Percentiles rank a stretch among this genome's conserved stretches.
Evolutionary conservation across 1,140 invertebrate species (phyloP).

Genomic region (Stegodyphus dumicola): DNA sequence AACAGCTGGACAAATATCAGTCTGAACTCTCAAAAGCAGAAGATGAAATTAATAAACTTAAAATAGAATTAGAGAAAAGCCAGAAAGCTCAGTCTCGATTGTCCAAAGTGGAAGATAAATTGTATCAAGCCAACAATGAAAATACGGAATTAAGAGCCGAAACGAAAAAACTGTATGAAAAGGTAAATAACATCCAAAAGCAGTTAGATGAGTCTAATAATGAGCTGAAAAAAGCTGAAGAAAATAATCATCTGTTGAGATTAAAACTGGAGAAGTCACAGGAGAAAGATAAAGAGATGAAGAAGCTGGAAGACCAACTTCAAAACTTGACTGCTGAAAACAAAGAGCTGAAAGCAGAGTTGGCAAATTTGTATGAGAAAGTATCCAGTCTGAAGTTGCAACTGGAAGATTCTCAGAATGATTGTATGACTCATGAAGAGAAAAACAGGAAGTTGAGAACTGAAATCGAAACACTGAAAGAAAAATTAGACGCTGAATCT

Average conservation of each 20-base stretch:
- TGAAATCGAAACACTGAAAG: conserved; percentile 31
- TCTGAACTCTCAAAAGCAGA: conserved; percentile 47
- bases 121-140: conserved; percentile 50
- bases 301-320: conserved; percentile 54
- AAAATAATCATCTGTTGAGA: conserved; percentile 46
- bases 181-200: conserved; percentile 76
- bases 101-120: conserved; percentile 34
- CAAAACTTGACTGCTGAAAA: conserved; percentile 40
- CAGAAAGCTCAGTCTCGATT: conserved; percentile 26
- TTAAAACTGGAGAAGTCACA: conserved; percentile 49
- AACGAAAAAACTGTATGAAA: conserved; percentile 67
- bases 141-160: conserved; percentile 59
- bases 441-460: conserved; percentile 37
- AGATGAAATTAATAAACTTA: conserved; percentile 50
- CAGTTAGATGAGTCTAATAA: conserved; percentile 76
- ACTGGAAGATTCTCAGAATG: conserved; percentile 62
- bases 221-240: conserved; percentile 53
- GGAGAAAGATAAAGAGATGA: conserved; percentile 53
- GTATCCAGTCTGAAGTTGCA: conserved; percentile 62
- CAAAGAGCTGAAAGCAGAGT: conserved; percentile 61
- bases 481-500: conserved; percentile 43
- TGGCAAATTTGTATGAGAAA: conserved; percentile 64
- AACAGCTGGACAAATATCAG: conserved; percentile 61
- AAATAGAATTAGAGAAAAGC: conserved; percentile 43
- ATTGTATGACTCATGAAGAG: conserved; percentile 51